Conservation (phyloP, 2,888 invertebrate species). For the Flexamia atlantica region DNA sequence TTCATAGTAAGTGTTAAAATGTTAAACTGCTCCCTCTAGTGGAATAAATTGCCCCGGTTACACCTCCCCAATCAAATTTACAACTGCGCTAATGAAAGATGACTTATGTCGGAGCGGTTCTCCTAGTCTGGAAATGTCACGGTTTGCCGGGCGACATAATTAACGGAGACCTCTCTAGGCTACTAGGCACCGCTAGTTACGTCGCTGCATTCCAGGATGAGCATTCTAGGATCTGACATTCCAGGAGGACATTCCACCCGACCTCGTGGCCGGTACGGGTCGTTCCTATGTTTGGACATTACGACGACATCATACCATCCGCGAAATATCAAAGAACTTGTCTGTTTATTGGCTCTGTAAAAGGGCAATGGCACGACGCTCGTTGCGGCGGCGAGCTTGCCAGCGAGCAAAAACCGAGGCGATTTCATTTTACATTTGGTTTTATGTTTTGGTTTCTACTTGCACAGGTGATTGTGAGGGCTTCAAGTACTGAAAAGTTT, state of each 20-base stretch:
- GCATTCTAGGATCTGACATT: conserved; percentile 15
- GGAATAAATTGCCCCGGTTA: not conserved
- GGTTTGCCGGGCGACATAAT: conserved; percentile 26
- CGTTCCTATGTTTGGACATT: conserved; percentile 27
- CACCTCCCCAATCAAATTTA: not conserved
- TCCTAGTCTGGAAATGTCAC: conserved; percentile 32
- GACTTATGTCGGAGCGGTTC: not conserved
- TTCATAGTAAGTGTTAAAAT: no score
- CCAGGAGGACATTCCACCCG: conserved; percentile 25
- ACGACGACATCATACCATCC: conserved; percentile 21
- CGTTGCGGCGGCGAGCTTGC: not conserved
- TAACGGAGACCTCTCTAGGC: conserved; percentile 4
- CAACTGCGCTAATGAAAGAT: conserved; percentile 11
- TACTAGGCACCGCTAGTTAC: not conserved
- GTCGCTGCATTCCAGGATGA: conserved; percentile 3
- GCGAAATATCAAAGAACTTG: conserved; percentile 15
- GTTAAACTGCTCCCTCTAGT: not conserved
- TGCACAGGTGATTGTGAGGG: not conserved
- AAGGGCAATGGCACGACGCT: conserved; percentile 30
- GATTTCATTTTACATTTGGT: not conserved
- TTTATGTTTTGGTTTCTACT: not conserved
- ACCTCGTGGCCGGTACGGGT: not conserved
- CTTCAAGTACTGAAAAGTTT: no score
- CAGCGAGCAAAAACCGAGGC: not conserved
- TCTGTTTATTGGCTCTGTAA: conserved; percentile 3